Percentiles rank a stretch among this genome's conserved stretches.
Conservation (phyloP, 2,888 invertebrate species). For the Glomeris marginata region DNA sequence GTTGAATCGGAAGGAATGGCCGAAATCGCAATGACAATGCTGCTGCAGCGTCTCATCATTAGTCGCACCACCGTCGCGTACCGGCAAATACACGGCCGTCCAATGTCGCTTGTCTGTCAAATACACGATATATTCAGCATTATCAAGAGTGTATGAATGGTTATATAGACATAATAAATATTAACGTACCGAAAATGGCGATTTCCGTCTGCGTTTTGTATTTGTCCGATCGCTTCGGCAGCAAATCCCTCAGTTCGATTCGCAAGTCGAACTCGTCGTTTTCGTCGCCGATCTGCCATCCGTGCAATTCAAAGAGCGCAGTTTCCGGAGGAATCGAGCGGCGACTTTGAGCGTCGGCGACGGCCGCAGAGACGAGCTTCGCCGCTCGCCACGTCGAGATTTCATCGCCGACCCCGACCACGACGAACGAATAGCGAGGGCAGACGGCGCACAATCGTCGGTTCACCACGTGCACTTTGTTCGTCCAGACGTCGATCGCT, state of each 20-base stretch:
- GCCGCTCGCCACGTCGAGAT: no score
- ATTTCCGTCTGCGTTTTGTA: background rate
- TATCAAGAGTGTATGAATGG: no score
- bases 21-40: no score
- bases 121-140: no score
- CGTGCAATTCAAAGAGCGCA: background rate
- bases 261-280: background rate
- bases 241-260: background rate
- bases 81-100: no score
- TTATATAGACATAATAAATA: no score
- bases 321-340: background rate
- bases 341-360: background rate
- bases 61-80: no score
- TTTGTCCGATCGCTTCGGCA: background rate
- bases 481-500: constrained; percentile 19
- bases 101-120: background rate
- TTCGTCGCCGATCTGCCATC: background rate
- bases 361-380: no score
- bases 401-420: no score
- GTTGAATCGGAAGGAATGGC: no score
- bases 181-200: background rate
- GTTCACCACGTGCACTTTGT: constrained; percentile 23
- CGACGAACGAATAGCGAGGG: background rate
- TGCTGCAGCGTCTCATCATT: no score
- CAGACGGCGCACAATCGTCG: constrained; percentile 18